Conservation (phyloP, 2,888 invertebrate species). For the Rhagonycha fulva region DNA sequence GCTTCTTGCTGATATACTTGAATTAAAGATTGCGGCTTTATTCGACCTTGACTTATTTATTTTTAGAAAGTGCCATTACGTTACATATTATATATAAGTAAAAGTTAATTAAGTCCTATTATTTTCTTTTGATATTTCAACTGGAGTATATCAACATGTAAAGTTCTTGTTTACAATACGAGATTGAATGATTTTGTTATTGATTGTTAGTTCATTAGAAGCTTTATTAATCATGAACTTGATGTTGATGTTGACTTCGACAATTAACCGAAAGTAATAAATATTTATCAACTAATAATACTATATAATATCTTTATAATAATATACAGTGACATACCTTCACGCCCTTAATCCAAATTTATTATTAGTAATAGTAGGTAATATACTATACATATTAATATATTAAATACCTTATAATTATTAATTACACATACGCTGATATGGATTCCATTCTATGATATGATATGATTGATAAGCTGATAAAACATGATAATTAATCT, state of each 20-base stretch:
- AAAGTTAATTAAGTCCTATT: constrained; percentile 1
- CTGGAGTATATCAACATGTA: background rate
- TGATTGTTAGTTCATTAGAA: background rate
- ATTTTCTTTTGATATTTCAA: background rate
- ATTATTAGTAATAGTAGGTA: too few species aligned
- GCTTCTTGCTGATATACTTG: background rate
- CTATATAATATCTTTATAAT: too few species aligned
- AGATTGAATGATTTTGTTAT: background rate
- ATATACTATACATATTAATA: too few species aligned
- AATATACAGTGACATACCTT: background rate
- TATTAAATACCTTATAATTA: too few species aligned
- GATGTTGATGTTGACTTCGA: background rate
- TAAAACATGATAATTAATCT: too few species aligned
- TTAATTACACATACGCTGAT: too few species aligned
- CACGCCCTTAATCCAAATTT: background rate
- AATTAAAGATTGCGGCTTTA: constrained; percentile 11
- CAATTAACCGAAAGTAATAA: background rate
- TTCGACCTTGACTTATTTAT: constrained; percentile 8
- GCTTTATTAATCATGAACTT: background rate
- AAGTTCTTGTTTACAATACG: background rate
- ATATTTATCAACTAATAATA: background rate
- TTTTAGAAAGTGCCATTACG: constrained; percentile 1
- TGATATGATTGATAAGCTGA: too few species aligned
- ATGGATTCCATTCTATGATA: too few species aligned
- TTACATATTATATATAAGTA: background rate